phyloP scores from a whole-genome alignment of 2,113 vertebrate species.

The Gavialis gangeticus region DNA sequence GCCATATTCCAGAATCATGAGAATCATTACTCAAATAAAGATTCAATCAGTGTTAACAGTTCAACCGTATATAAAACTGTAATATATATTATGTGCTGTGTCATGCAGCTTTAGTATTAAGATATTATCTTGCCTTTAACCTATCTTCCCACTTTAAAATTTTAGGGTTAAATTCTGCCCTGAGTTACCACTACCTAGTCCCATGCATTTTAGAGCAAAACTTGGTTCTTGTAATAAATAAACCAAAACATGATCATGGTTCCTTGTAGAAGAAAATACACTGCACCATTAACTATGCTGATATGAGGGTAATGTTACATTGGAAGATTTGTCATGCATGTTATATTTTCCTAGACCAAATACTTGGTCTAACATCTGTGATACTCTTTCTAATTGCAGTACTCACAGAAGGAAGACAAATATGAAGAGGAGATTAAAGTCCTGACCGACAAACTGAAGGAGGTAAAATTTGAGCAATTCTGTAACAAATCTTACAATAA shows the following conservation, averaged over 20 bases:
- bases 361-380: slow-evolving; percentile 51
- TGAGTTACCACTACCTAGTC: not conserved
- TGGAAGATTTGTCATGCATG: not conserved
- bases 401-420: slow-evolving; percentile 99
- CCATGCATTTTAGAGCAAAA: not conserved
- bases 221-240: not conserved
- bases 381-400: slow-evolving; percentile 86
- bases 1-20: not conserved
- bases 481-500: not conserved
- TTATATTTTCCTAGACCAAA: rapidly evolving
- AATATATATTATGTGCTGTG: not conserved
- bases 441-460: slow-evolving; percentile 99
- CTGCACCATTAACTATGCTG: not conserved
- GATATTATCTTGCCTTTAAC: not conserved
- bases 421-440: slow-evolving; percentile 99
- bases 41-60: not conserved
- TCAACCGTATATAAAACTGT: not conserved
- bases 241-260: not conserved
- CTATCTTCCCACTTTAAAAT: not conserved
- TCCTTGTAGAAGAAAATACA: not conserved
- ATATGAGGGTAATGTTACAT: not conserved
- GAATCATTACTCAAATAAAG: not conserved
- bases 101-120: not conserved
- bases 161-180: not conserved
- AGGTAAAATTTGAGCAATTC: slow-evolving; percentile 81